phyloP scores from a whole-genome alignment of 2,888 invertebrate species.

The Hypena proboscidalis region DNA sequence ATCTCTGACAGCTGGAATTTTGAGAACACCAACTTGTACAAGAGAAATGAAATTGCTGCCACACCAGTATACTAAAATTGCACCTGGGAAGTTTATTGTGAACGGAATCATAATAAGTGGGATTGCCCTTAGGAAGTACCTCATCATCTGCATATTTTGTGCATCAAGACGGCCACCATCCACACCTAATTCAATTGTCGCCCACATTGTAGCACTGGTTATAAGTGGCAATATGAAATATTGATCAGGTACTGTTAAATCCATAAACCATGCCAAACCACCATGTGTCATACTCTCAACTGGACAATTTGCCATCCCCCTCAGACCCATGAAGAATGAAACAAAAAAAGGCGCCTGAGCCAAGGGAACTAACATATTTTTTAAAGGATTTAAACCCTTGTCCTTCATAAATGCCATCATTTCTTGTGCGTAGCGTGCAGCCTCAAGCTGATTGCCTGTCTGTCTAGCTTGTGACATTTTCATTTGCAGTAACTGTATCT shows the following conservation, averaged over 20 bases:
- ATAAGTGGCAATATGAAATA: slow-evolving; percentile 94
- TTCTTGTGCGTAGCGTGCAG: slow-evolving; percentile 91
- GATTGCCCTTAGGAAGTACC: slow-evolving; percentile 90
- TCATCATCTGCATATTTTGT: slow-evolving; percentile 89
- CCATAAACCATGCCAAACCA: slow-evolving; percentile 96
- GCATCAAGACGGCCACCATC: slow-evolving; percentile 89
- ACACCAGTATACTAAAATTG: slow-evolving; percentile 95
- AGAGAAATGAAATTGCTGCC: slow-evolving; percentile 95
- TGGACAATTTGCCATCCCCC: slow-evolving; percentile 95
- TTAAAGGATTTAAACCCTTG: slow-evolving; percentile 92
- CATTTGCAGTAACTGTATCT: slow-evolving; percentile 91
- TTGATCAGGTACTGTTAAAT: slow-evolving; percentile 96
- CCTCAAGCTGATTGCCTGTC: slow-evolving; percentile 92
- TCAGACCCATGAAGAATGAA: slow-evolving; percentile 95
- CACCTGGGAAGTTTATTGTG: slow-evolving; percentile 94
- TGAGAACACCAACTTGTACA: slow-evolving; percentile 91
- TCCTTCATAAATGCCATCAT: slow-evolving; percentile 93
- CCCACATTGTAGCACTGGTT: slow-evolving; percentile 92
- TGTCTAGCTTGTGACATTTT: slow-evolving; percentile 95
- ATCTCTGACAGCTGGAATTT: slow-evolving; percentile 89
- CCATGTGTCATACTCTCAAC: slow-evolving; percentile 96
- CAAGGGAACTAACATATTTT: slow-evolving; percentile 90
- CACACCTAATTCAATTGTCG: slow-evolving; percentile 93
- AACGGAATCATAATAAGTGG: slow-evolving; percentile 94
- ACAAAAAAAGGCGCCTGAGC: slow-evolving; percentile 96